phyloP scores from a whole-genome alignment of 2,797 vertebrate genomes.

The Cyprinodon diabolis region DNA sequence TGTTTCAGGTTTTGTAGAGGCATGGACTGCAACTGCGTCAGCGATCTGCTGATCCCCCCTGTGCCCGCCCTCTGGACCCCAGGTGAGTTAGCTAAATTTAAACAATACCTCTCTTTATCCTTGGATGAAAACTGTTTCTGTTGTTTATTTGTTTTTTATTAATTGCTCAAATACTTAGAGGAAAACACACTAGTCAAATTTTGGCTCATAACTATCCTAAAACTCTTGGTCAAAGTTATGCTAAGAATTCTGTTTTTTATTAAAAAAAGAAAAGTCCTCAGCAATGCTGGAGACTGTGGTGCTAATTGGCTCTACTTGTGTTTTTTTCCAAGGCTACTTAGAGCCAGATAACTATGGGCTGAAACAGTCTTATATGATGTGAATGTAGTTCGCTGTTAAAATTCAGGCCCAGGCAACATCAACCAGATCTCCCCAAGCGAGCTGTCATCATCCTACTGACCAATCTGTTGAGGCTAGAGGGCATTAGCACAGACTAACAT shows the following conservation, averaged over 20 bases:
- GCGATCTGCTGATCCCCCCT: conserved; percentile 91
- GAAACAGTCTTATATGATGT: conserved; percentile 59
- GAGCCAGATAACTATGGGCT: conserved; percentile 42
- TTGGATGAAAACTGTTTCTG: neutral
- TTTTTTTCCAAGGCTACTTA: conserved; percentile 56
- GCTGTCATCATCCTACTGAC: conserved; percentile 76
- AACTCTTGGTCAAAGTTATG: neutral
- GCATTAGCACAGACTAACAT: conserved; percentile 74
- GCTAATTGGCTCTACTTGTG: conserved; percentile 59
- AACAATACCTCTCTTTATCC: neutral
- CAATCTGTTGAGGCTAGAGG: conserved; percentile 77
- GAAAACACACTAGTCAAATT: neutral
- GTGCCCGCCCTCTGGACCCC: conserved; percentile 94
- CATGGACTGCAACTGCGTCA: conserved; percentile 96
- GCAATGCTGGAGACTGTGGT: conserved; percentile 29
- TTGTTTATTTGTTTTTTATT: neutral
- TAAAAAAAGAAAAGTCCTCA: neutral
- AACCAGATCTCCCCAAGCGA: conserved; percentile 67
- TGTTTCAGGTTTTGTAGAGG: conserved; percentile 78
- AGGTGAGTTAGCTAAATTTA: conserved; percentile 73
- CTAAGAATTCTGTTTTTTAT: neutral
- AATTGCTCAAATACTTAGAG: neutral
- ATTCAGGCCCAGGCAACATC: conserved; percentile 62
- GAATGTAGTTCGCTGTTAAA: conserved; percentile 57
- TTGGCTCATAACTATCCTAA: neutral